phyloP scores from a whole-genome alignment of 2,113 vertebrate species.

The Peucedramus taeniatus region DNA sequence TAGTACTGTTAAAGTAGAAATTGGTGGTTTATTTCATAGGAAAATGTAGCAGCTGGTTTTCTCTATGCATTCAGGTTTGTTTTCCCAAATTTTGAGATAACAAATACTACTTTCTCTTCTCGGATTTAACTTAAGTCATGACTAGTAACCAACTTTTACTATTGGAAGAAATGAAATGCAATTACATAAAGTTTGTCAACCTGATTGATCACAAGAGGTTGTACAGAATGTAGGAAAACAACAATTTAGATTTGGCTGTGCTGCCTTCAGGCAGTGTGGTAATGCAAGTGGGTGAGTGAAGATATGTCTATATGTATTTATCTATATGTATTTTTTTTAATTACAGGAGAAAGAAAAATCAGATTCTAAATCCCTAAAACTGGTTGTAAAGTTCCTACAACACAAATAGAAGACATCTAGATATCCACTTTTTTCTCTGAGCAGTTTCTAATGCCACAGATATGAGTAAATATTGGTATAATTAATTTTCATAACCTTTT shows the following conservation, averaged over 20 bases:
- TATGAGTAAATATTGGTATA: constrained; percentile 17
- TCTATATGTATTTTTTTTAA: not conserved
- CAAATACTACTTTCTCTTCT: not conserved
- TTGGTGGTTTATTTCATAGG: not conserved
- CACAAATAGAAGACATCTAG: not conserved
- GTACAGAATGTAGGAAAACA: not conserved
- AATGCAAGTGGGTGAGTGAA: not conserved
- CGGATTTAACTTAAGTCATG: not conserved
- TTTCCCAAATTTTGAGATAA: not conserved
- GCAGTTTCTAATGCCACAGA: not conserved
- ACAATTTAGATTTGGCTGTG: not conserved
- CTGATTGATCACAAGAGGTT: not conserved
- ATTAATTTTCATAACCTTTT: constrained; percentile 52
- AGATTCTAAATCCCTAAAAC: not conserved
- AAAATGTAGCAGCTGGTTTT: not conserved
- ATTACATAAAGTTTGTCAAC: not conserved
- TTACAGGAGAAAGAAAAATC: not conserved
- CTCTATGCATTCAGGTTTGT: not conserved
- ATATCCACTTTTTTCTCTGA: not conserved
- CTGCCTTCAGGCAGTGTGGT: not conserved
- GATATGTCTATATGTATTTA: not conserved
- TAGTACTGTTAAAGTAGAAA: not conserved
- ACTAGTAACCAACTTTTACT: not conserved
- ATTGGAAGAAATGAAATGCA: not conserved
- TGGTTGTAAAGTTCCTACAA: not conserved